phyloP scores from a whole-genome alignment of 2,113 vertebrate species.

The Fregata magnificens region DNA sequence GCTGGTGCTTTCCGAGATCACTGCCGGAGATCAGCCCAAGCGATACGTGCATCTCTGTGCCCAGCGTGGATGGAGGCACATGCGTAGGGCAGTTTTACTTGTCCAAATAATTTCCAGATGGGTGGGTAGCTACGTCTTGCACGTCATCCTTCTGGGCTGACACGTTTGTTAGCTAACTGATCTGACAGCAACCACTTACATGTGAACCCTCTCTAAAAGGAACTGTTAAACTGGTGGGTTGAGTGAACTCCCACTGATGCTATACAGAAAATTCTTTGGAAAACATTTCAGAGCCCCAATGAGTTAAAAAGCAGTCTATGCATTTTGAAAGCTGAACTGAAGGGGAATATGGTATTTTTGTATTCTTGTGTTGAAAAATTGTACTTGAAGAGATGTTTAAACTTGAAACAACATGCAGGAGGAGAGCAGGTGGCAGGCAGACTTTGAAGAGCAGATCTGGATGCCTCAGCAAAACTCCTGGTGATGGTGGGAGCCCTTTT shows the following conservation, averaged over 20 bases:
- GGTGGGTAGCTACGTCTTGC: not conserved
- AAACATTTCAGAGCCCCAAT: not conserved
- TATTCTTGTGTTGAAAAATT: not conserved
- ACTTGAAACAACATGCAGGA: not conserved
- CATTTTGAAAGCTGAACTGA: not conserved
- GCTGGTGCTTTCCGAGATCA: not conserved
- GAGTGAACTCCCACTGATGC: not conserved
- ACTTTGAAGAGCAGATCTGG: not conserved
- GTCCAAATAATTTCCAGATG: not conserved
- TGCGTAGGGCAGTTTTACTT: not conserved
- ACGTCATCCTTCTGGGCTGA: not conserved
- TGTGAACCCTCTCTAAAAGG: not conserved
- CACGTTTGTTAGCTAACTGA: not conserved
- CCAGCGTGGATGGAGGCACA: not conserved
- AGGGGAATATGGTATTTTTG: not conserved
- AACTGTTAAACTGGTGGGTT: not conserved
- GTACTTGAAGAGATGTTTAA: not conserved
- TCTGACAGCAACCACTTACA: not conserved
- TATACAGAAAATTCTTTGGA: not conserved
- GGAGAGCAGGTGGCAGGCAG: not conserved
- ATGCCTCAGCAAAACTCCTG: not conserved
- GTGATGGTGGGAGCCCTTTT: not conserved
- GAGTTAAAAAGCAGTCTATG: not conserved
- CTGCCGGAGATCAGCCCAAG: not conserved
- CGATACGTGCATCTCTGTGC: accelerated